Percentiles rank a stretch among this genome's conserved stretches.
These are phyloP conservation scores for Sinopyrophorus schimmeli DNA, from an alignment of 2,888 invertebrate genomes.

Conservation along the genomic window DNA sequence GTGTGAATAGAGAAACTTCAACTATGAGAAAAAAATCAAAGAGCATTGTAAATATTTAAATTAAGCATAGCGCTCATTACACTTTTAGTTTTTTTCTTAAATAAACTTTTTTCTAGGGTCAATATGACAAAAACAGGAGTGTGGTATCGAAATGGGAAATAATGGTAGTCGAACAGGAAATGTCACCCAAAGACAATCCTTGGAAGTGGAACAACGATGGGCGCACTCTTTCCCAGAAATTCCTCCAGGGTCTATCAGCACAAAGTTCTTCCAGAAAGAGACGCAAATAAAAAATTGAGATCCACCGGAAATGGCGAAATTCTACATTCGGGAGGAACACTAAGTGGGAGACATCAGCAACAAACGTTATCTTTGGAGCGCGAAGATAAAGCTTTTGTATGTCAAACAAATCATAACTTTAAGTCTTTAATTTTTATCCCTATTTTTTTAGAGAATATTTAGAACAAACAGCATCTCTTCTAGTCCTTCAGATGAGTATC, in stretches of 20 bases:
- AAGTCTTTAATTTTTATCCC: background rate
- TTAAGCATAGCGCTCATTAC: background rate
- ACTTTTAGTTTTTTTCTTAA: background rate
- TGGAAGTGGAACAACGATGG: slow-evolving; percentile 43
- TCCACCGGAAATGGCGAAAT: slow-evolving; percentile 83
- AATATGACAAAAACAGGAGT: slow-evolving; percentile 24
- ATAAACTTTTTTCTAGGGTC: slow-evolving; percentile 18
- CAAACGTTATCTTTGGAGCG: slow-evolving; percentile 23
- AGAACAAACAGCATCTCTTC: slow-evolving; percentile 34
- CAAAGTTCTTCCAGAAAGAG: slow-evolving; percentile 70
- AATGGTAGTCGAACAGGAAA: slow-evolving; percentile 51
- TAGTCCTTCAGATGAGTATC: slow-evolving; percentile 29
- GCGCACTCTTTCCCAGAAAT: slow-evolving; percentile 47
- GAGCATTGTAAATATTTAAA: slow-evolving; percentile 14
- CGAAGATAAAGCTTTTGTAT: slow-evolving; percentile 25
- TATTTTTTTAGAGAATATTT: slow-evolving; percentile 29
- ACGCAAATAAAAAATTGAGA: slow-evolving; percentile 64
- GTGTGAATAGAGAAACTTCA: slow-evolving; percentile 17
- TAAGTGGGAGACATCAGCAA: slow-evolving; percentile 65
- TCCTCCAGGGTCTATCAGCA: slow-evolving; percentile 41
- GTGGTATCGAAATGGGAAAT: slow-evolving; percentile 50
- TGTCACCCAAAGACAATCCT: slow-evolving; percentile 38
- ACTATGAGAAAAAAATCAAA: slow-evolving; percentile 18
- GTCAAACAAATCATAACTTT: too few species aligned
- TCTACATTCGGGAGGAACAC: slow-evolving; percentile 80